Conservation (phyloP, 2,797 vertebrate species). For the Tapirus indicus region DNA sequence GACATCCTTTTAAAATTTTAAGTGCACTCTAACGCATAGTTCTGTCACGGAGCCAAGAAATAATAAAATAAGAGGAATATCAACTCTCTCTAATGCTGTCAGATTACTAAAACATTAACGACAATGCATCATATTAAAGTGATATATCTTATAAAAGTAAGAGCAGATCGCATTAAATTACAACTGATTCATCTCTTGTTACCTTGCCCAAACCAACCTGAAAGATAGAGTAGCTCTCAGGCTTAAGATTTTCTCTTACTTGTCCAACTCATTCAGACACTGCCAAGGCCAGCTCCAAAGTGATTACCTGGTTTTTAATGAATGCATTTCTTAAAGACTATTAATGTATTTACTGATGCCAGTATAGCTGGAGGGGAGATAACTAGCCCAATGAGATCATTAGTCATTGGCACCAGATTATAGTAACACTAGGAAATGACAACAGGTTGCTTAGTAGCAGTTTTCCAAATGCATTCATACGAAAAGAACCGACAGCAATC, state of each 20-base stretch:
- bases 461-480: constrained; percentile 77
- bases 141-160: constrained; percentile 45
- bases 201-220: neutral
- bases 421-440: constrained; percentile 18
- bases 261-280: neutral
- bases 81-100: constrained; percentile 41
- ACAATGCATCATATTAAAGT: neutral
- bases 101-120: constrained; percentile 58
- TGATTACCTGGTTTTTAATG: neutral
- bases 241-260: neutral
- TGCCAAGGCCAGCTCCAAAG: neutral
- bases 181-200: neutral
- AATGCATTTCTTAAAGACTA: constrained; percentile 1
- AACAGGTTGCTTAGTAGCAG: constrained; percentile 83
- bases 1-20: neutral
- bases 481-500: constrained; percentile 45
- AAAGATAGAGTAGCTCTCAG: neutral
- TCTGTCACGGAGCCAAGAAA: constrained; percentile 48
- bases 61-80: constrained; percentile 57
- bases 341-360: constrained; percentile 20
- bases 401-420: constrained; percentile 32
- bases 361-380: constrained; percentile 43
- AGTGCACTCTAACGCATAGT: constrained; percentile 61
- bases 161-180: neutral
- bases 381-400: constrained; percentile 16